Evolutionary conservation across 2,113 vertebrate species (phyloP), one percentile per base, ranked within the genome.

Genomic region (Gallinago undulata): DNA sequence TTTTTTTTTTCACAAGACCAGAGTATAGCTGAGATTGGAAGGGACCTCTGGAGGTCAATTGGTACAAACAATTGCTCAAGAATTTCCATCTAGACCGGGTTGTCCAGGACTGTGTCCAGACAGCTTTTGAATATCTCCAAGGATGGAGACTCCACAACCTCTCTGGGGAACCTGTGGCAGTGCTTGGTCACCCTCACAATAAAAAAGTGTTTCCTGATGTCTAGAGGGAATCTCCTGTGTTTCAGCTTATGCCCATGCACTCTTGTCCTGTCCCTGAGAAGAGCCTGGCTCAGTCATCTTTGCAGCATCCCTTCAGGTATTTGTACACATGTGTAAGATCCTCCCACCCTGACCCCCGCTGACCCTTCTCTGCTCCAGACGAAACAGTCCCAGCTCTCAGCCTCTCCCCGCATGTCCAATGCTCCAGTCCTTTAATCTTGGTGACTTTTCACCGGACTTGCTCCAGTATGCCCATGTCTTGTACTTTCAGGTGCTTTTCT

Each of bases 291-390:
- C 13, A 2, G 3, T 41, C 15, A 7, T 24, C 16, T 69, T 78
- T 57, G 35, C 7, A 67, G 13, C 1, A 0, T 59, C 19, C 28
- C 33, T 70, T 66, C 33, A 66, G 11, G 10, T 81, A 45, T 17
- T 48, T 48, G 25, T 19, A 43, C 13, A 28, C 2, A 1, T 11
- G 33, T 17, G 9, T 24, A 53, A 51, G 19, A 51, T 22, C 33
- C 5, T 5, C 14, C 5, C 8, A 27, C 25, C 11, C 6, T 2
- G 2, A 7, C 12, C 18, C 14, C 7, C 3, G 2, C 3, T 5
- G 4, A 66, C 4, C 15, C 13, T 62, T 82, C 35, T 53, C 62
- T 83, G 37, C n/a, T 90, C 21, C 19, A 43, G 7, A 25, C 3
- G 21, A 72, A 57, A 55, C 11, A 55, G 21, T 50, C 5, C 9